A percentile compares a stretch with the other conserved stretches of the same genome.
Evolutionary conservation across 2,888 invertebrate species (phyloP).

Genomic region (Drosophila putrida): DNA sequence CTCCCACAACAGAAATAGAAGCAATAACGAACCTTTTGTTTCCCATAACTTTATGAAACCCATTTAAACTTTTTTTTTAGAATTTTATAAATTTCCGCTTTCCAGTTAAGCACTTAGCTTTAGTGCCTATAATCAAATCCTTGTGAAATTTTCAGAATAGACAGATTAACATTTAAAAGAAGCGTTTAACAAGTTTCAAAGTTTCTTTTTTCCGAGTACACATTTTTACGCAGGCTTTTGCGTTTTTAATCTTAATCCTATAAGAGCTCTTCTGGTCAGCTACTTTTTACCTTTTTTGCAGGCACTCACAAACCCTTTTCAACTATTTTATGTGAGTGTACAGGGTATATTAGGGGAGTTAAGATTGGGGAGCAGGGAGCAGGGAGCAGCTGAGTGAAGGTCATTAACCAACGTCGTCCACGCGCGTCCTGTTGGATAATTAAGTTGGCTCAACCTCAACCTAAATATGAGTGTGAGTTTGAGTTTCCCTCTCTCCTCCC

Average conservation of each 20-base stretch:
- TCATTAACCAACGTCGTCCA: slow-evolving; percentile 53
- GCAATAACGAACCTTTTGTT: no score
- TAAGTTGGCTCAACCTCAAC: slow-evolving; percentile 53
- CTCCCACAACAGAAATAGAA: no score
- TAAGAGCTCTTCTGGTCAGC: neutral
- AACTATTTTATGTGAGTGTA: slow-evolving; percentile 9
- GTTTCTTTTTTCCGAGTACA: no score
- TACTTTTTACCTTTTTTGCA: neutral
- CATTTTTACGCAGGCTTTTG: neutral
- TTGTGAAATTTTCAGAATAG: slow-evolving; percentile 1
- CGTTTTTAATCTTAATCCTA: neutral
- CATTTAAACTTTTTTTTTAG: no score
- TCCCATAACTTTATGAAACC: no score
- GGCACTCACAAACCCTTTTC: slow-evolving; percentile 19
- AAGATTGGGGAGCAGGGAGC: neutral
- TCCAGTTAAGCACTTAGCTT: no score
- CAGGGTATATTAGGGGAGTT: slow-evolving; percentile 14
- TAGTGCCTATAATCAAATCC: no score
- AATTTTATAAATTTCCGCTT: no score
- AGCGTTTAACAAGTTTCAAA: no score
- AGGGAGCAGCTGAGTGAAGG: slow-evolving; percentile 42
- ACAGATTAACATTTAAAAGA: neutral
- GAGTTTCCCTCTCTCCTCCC: no score
- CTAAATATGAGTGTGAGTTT: slow-evolving; percentile 15
- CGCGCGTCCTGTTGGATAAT: slow-evolving; percentile 60